Base-by-base conservation (phyloP, 2,888 invertebrate genomes). In the Gonocerus acuteangulatus region DNA sequence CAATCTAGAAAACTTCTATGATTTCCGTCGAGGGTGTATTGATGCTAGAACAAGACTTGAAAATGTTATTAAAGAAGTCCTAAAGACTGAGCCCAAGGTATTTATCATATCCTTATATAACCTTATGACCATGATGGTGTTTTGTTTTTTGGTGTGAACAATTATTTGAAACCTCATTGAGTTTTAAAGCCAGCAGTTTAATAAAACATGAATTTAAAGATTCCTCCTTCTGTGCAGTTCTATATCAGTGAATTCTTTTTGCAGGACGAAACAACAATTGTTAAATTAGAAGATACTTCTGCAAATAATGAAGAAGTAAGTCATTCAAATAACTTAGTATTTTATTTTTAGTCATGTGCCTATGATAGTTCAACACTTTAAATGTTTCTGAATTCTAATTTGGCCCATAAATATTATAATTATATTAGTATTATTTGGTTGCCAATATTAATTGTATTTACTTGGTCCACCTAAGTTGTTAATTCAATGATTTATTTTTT, bases 1-100 rank as follows among this genome's bases (percentile, higher is more conserved):
- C 1, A 76, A 76, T 70, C 75, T 80, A 67, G 76, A 79, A 67
- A 76, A 75, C 1, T 75, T 76, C 44, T 79, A 75, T 68, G 74
- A 73, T 44, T 80, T 77, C 68, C 75, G 79, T 44, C 76, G 73
- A 0, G 75, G 74, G 32, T 76, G 76, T 67, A 72, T 77, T 22
- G 74, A 76, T 68, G 76, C 76, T 18, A 65, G 68, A 45, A 57
- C 64, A 15, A 66, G 61, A 42, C 54, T 70, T 23, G 69, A 69
- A 63, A 66, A 63, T 59, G 66, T 65, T 54, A 62, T 68, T 39
- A 61, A 54, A 48, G 56, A 61, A 49, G 36, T 47, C 15, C 18
- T 59, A 27, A 59, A 47, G n/a, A 16, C 15, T 23, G 57, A 57
- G 23, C 15, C 47, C n/a, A 48, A 59, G 58, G 58, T 59, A 47